A percentile compares a stretch with the other conserved stretches of the same genome.
Evolutionary conservation across 2,113 vertebrate genomes (phyloP).

Genomic region (Pangasianodon gigas): DNA sequence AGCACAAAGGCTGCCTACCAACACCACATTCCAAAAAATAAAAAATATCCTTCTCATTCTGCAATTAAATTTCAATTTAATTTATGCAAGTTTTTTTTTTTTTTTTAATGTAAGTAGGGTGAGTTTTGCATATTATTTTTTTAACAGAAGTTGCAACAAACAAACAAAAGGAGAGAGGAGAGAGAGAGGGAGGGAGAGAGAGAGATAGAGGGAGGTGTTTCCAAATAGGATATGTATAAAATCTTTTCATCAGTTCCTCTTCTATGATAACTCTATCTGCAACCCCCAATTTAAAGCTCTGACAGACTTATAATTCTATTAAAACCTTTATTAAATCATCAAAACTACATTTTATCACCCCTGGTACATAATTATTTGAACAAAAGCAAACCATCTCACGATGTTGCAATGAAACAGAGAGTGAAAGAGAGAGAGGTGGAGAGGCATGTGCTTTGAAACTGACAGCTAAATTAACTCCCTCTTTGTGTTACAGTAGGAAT

Average conservation of each 20-base stretch:
- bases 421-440: background rate
- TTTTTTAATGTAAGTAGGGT: background rate
- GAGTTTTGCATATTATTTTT: background rate
- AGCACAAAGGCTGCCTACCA: background rate
- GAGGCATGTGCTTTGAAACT: conserved; percentile 26
- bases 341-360: conserved; percentile 45
- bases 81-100: too few relatives aligned
- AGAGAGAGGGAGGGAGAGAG: background rate
- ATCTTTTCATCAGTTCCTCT: conserved; percentile 34
- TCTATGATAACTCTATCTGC: conserved; percentile 46
- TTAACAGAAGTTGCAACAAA: background rate
- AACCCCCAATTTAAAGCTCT: conserved; percentile 47
- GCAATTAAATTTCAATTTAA: too few relatives aligned
- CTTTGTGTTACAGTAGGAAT: conserved; percentile 54
- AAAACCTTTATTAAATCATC: conserved; percentile 59
- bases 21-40: background rate
- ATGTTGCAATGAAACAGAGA: conserved; percentile 42
- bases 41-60: background rate
- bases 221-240: conserved; percentile 9
- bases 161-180: background rate
- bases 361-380: conserved; percentile 51
- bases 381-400: conserved; percentile 45
- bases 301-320: conserved; percentile 53
- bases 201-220: background rate
- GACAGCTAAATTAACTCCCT: conserved; percentile 60